Evolutionary conservation across 2,888 invertebrate species (phyloP), one percentile per base, ranked within the genome.

Genomic region (Amphipoea lucens): DNA sequence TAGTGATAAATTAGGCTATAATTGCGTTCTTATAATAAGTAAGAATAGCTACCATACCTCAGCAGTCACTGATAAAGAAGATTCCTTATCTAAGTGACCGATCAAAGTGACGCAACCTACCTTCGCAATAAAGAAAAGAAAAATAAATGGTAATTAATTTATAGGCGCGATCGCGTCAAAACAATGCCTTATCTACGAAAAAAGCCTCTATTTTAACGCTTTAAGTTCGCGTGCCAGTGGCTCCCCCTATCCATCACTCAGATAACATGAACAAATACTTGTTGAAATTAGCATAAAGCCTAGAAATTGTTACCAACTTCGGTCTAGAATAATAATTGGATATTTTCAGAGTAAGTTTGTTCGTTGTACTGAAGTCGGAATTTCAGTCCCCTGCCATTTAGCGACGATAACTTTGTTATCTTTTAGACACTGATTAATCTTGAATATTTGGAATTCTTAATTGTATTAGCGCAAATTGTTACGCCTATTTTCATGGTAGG

Each of bases 191-290:
- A 89, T 89, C 89, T 86, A 66, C 70, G 79, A 86, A 87, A 83
- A 88, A 88, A 83, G 86, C 80, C 83, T 83, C 82, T 81, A 76
- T 85, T 84, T 79, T 81, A 84, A 75, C 86, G 85, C 88, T 80
- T 78, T 42, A 75, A 74, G 89, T 76, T 95, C 82, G 95, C 95
- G 95, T 95, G 95, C 88, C 86, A 76, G 85, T 87, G 79, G 88
- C 90, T 88, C 90, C 92, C 90, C 78, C 95, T 92, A 96, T 96
- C 94, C 94, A 95, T 96, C 95, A 96, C 92, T 81, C 81, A 94
- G 96, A 96, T 96, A 96, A 94, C 92, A 88, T 88, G 86, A 90
- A 89, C 91, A 92, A 95, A 94, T 93, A 94, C 94, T 92, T 92
- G 90, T 87, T 85, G 75, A 79, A 86, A 95, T 95, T 95, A 91